Percentiles rank a stretch among this genome's conserved stretches.
Evolutionary conservation across 2,888 invertebrate genomes (phyloP).

Genomic region (Nebria salina): DNA sequence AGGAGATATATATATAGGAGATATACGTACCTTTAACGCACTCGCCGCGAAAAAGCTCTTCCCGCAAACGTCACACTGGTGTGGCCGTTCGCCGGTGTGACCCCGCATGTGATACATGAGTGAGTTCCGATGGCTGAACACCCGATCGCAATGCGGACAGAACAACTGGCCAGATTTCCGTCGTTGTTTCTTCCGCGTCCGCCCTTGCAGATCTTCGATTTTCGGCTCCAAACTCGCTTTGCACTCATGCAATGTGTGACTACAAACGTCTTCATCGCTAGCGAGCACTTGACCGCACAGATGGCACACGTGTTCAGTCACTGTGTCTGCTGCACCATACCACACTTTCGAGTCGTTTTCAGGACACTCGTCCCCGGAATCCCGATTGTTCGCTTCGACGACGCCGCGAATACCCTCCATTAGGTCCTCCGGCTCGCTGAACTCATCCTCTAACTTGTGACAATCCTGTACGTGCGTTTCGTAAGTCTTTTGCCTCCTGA

Average conservation of each 20-base stretch:
- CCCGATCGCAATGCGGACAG: conserved; percentile 76
- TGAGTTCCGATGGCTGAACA: conserved; percentile 85
- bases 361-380: conserved; percentile 51
- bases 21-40: conserved; percentile 74
- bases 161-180: conserved; percentile 61
- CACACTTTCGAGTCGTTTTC: conserved; percentile 59
- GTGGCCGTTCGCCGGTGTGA: conserved; percentile 80
- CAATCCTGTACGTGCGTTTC: conserved; percentile 71
- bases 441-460: conserved; percentile 76
- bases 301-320: conserved; percentile 62
- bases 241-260: conserved; percentile 60
- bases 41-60: conserved; percentile 85
- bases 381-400: conserved; percentile 61
- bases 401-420: conserved; percentile 86
- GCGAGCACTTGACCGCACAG: conserved; percentile 61
- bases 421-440: conserved; percentile 86
- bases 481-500: conserved; percentile 71
- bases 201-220: conserved; percentile 46
- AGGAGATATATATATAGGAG: no score
- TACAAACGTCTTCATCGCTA: conserved; percentile 58
- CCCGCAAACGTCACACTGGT: conserved; percentile 81
- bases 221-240: conserved; percentile 39
- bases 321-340: conserved; percentile 61
- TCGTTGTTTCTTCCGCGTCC: conserved; percentile 57
- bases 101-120: conserved; percentile 84